Evolutionary conservation across 2,113 vertebrate species (phyloP).

Genomic region (Hipposideros armiger): DNA sequence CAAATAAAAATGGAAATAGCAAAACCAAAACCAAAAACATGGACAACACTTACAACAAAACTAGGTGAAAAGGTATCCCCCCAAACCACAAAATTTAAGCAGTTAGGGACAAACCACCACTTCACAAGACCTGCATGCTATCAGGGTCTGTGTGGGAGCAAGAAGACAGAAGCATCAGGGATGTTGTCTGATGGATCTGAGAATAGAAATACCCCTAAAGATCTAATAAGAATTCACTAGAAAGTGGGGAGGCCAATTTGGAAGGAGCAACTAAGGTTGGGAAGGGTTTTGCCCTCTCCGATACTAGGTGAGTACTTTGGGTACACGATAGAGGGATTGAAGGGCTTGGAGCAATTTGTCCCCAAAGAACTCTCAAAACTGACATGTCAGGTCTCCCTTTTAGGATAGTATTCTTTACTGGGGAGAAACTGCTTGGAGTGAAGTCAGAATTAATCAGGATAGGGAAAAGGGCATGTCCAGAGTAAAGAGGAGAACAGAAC

Average conservation of each 20-base stretch:
- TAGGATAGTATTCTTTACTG: conserved; percentile 19
- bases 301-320: background rate
- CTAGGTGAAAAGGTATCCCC: background rate
- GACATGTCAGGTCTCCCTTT: background rate
- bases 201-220: background rate
- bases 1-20: conserved; percentile 51
- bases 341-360: background rate
- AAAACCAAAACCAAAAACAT: conserved; percentile 1
- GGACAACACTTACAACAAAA: conserved; percentile 11
- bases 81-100: conserved; percentile 12
- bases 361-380: background rate
- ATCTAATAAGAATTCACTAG: conserved; percentile 23
- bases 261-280: conserved; percentile 28
- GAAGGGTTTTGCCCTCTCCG: conserved; percentile 32
- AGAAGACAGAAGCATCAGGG: background rate
- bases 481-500: background rate
- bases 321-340: background rate
- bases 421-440: background rate
- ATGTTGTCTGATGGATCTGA: conserved; percentile 17
- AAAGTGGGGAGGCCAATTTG: conserved; percentile 17
- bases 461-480: background rate
- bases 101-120: background rate
- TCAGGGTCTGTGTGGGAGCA: conserved; percentile 3
- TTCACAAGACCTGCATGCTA: background rate
- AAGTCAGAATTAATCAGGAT: conserved; percentile 17